A percentile compares a stretch with the other conserved stretches of the same genome.
These are phyloP conservation scores for Phalanger gymnotis DNA, from an alignment of 2,797 vertebrate genomes.

Conservation along the genomic window DNA sequence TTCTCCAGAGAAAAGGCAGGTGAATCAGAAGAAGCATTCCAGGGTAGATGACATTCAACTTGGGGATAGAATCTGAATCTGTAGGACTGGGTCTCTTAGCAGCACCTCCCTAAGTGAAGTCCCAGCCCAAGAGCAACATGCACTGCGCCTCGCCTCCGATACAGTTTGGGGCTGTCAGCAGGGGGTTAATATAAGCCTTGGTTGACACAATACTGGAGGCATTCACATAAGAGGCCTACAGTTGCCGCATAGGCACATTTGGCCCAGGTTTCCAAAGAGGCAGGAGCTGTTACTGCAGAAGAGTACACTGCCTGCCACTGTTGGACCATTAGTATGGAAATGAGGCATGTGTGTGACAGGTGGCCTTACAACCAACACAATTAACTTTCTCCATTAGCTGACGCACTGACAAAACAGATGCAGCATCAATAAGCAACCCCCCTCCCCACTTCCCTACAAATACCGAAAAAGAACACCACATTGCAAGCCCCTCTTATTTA, in stretches of 20 bases:
- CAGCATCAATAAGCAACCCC: slow-evolving; percentile 87
- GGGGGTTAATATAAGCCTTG: slow-evolving; percentile 78
- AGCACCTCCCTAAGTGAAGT: background rate
- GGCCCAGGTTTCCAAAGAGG: slow-evolving; percentile 85
- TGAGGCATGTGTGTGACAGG: slow-evolving; percentile 95
- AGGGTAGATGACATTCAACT: background rate
- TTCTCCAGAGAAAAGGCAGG: background rate
- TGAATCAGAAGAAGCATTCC: background rate
- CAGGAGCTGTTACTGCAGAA: slow-evolving; percentile 86
- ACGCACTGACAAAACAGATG: slow-evolving; percentile 91
- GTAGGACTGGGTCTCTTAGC: background rate
- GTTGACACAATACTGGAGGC: slow-evolving; percentile 81
- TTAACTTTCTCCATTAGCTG: slow-evolving; percentile 95
- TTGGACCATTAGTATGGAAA: slow-evolving; percentile 95
- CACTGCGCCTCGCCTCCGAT: background rate
- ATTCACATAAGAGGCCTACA: slow-evolving; percentile 78
- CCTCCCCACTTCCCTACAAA: slow-evolving; percentile 58
- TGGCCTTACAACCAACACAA: slow-evolving; percentile 96
- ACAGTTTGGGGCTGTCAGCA: background rate
- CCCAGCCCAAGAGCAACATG: background rate
- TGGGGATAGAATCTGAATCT: slow-evolving; percentile 16
- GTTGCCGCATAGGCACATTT: slow-evolving; percentile 86
- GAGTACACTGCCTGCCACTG: slow-evolving; percentile 89
- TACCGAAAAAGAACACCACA: slow-evolving; percentile 85
- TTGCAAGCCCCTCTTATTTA: slow-evolving; percentile 88